Conservation (phyloP, 2,888 invertebrate species). For the Blomia tropicalis region DNA sequence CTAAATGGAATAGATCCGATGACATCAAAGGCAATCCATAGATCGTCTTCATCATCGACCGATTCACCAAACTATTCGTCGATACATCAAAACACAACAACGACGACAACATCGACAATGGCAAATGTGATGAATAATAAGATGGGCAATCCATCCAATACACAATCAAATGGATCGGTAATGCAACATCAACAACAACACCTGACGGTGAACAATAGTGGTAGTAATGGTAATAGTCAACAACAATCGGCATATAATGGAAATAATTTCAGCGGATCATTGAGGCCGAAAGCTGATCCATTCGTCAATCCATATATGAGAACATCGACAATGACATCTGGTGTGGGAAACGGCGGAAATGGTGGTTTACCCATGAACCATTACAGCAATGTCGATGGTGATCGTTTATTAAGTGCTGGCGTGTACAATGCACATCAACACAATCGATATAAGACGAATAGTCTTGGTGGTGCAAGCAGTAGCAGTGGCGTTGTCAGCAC, state of each 20-base stretch:
- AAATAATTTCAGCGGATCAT: neutral
- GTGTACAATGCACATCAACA: neutral
- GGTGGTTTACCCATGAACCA: slow-evolving; percentile 11
- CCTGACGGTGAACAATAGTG: too few relatives aligned
- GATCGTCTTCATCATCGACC: neutral
- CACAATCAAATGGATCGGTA: neutral
- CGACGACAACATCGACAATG: neutral
- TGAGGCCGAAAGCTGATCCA: neutral
- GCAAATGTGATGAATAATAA: neutral
- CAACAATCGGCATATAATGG: neutral
- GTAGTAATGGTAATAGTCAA: neutral
- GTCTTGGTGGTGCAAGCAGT: slow-evolving; percentile 10
- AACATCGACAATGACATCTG: neutral
- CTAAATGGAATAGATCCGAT: neutral
- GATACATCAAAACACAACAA: neutral
- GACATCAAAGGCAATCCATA: neutral
- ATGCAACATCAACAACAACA: neutral
- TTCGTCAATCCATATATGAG: slow-evolving; percentile 4
- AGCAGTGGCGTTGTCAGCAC: slow-evolving; percentile 13
- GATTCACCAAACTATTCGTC: neutral
- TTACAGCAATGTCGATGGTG: neutral
- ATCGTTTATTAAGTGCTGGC: slow-evolving; percentile 14
- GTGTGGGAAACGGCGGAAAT: too few relatives aligned
- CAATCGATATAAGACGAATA: slow-evolving; percentile 10
- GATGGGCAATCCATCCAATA: neutral